phyloP scores from a whole-genome alignment of 2,888 invertebrate genomes.

The Calameuta filiformis region DNA sequence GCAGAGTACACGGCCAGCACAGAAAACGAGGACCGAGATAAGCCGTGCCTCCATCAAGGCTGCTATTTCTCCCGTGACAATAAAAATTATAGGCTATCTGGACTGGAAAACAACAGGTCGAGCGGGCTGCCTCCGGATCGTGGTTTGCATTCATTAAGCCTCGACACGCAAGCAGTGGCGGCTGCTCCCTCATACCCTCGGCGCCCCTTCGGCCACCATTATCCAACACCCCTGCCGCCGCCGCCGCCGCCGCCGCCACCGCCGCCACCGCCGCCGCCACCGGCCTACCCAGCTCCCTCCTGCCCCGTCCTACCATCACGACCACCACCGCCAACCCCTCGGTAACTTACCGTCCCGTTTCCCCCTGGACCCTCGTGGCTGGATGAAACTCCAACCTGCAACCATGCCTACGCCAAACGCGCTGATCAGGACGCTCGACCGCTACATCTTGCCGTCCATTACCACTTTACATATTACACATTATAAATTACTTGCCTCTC shows the following conservation, averaged over 20 bases:
- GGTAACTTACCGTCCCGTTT: constrained; percentile 34
- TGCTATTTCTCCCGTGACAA: constrained; percentile 72
- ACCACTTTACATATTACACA: constrained; percentile 60
- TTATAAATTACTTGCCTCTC: constrained; percentile 47
- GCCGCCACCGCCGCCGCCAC: constrained; percentile 28
- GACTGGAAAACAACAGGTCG: constrained; percentile 73
- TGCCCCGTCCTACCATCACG: background rate
- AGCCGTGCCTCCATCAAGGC: constrained; percentile 68
- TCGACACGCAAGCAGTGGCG: constrained; percentile 68
- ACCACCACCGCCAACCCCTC: constrained; percentile 27
- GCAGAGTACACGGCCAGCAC: constrained; percentile 55
- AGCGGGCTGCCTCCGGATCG: constrained; percentile 67
- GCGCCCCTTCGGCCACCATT: constrained; percentile 19
- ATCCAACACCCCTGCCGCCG: constrained; percentile 24
- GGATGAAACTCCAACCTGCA: constrained; percentile 1
- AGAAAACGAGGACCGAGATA: constrained; percentile 62
- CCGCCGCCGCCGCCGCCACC: constrained; percentile 25
- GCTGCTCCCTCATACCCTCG: constrained; percentile 32
- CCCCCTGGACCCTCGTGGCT: constrained; percentile 28
- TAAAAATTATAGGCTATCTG: constrained; percentile 74
- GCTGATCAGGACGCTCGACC: constrained; percentile 15
- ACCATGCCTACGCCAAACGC: constrained; percentile 10
- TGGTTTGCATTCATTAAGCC: constrained; percentile 72
- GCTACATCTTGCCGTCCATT: constrained; percentile 46
- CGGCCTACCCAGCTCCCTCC: constrained; percentile 34